Evolutionary conservation across 2,113 vertebrate genomes (phyloP).

Genomic region (Saiga tatarica): DNA sequence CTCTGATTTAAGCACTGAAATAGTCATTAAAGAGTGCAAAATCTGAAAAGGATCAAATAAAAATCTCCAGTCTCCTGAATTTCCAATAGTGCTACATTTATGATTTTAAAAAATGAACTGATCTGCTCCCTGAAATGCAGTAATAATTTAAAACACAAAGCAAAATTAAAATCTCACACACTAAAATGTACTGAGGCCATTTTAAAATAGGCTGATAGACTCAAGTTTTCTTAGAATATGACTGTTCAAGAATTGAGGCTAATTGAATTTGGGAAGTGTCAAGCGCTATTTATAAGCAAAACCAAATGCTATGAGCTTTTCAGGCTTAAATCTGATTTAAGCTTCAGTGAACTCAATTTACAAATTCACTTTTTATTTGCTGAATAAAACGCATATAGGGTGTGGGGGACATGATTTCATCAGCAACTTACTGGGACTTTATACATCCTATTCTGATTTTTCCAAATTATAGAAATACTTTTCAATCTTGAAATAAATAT

Average conservation of each 20-base stretch:
- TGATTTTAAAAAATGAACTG: background rate
- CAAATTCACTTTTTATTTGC: conserved; percentile 52
- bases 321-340: conserved; percentile 44
- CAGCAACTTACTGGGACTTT: conserved; percentile 51
- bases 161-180: conserved; percentile 25
- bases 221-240: conserved; percentile 59
- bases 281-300: conserved; percentile 64
- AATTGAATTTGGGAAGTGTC: conserved; percentile 73
- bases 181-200: conserved; percentile 31
- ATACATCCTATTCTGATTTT: background rate
- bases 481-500: background rate
- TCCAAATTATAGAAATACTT: conserved; percentile 7
- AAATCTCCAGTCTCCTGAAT: background rate
- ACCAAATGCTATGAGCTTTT: conserved; percentile 5
- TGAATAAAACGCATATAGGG: background rate
- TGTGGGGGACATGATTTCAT: conserved; percentile 13
- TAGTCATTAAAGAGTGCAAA: conserved; percentile 26
- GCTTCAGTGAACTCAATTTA: conserved; percentile 57
- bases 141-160: conserved; percentile 48
- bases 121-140: conserved; percentile 21
- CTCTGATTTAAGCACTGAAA: background rate
- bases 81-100: conserved; percentile 18
- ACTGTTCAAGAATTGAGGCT: conserved; percentile 64
- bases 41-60: background rate
- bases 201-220: conserved; percentile 31